Conservation (phyloP, 1,140 invertebrate genomes). For the Eriosoma lanigerum region DNA sequence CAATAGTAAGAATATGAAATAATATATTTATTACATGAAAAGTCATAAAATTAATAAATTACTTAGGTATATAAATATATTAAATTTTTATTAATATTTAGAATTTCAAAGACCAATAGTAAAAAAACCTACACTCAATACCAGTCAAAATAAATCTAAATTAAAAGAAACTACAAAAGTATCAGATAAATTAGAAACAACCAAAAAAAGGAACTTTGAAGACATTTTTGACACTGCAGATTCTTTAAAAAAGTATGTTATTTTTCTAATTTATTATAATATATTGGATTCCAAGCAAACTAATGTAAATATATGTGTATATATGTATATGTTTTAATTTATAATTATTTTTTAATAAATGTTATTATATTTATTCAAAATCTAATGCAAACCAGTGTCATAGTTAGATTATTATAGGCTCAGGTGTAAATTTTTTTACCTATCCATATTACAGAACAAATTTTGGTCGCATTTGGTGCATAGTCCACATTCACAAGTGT, state of each 20-base stretch:
- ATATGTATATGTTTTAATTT: no score
- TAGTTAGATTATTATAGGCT: no score
- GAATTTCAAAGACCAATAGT: slow-evolving; percentile 32
- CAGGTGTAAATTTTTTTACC: no score
- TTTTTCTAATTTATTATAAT: background rate
- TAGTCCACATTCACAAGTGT: no score
- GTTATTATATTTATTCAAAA: no score
- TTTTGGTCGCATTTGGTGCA: no score
- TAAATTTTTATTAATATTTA: background rate
- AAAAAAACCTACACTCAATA: slow-evolving; percentile 20
- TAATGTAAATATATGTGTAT: no score
- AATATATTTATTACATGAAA: background rate
- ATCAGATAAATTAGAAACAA: slow-evolving; percentile 5
- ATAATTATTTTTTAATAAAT: no score
- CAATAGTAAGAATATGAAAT: background rate
- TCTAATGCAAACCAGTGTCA: no score
- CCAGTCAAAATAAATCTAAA: slow-evolving; percentile 33
- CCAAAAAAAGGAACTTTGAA: slow-evolving; percentile 41
- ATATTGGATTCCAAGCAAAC: no score
- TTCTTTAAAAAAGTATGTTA: slow-evolving; percentile 25
- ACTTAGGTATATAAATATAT: background rate
- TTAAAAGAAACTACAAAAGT: slow-evolving; percentile 5
- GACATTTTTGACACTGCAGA: background rate
- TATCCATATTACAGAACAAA: no score
- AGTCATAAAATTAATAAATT: background rate